These are phyloP conservation scores for Fringilla coelebs DNA, from an alignment of 2,797 vertebrate species.

Conservation along the genomic window DNA sequence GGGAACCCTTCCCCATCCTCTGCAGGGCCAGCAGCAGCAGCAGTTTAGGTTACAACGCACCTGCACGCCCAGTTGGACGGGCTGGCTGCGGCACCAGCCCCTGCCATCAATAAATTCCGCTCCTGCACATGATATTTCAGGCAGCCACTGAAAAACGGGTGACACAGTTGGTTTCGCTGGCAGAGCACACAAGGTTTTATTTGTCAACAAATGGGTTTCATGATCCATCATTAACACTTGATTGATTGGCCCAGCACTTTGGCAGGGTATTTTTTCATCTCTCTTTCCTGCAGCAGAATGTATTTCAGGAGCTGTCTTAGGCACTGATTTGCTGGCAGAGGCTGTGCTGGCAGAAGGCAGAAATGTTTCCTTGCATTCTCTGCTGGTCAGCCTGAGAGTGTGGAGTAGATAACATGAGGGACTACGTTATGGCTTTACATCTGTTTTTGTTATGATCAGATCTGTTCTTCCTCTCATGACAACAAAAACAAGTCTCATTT, in stretches of 20 bases:
- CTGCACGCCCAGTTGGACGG: conserved; percentile 17
- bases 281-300: conserved; percentile 12
- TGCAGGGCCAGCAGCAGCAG: neutral
- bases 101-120: conserved; percentile 40
- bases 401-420: conserved; percentile 29
- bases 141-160: conserved; percentile 13
- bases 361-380: conserved; percentile 3
- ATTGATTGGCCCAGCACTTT: conserved; percentile 61
- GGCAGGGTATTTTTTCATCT: conserved; percentile 32
- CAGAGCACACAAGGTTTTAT: conserved; percentile 63
- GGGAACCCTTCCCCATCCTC: neutral
- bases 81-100: neutral
- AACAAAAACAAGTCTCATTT: conserved; percentile 5
- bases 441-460: conserved; percentile 52
- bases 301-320: conserved; percentile 44
- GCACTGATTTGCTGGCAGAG: conserved; percentile 14
- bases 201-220: conserved; percentile 72
- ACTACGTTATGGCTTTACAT: conserved; percentile 38
- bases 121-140: conserved; percentile 39
- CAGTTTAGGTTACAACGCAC: conserved; percentile 3
- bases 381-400: conserved; percentile 1
- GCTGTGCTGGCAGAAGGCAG: conserved; percentile 28
- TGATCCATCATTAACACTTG: conserved; percentile 69
- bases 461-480: conserved; percentile 26
- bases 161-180: conserved; percentile 62